Conservation (phyloP, 2,113 vertebrate genomes). For the Raja brachyura region DNA sequence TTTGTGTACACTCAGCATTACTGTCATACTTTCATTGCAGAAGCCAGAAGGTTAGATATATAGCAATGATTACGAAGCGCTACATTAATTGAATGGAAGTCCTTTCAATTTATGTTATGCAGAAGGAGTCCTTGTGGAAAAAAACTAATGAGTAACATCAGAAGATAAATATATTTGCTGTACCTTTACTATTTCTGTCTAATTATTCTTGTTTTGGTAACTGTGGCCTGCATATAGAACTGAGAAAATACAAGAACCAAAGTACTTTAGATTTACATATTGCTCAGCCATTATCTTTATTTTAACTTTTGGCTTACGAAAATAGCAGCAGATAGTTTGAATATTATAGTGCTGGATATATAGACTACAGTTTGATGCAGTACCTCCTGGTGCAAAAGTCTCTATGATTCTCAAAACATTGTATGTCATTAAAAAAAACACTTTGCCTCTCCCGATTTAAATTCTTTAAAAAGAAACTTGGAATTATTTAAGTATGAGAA, state of each 20-base stretch:
- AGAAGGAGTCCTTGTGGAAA: not conserved
- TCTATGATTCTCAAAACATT: not conserved
- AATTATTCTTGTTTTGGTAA: not conserved
- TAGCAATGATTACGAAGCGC: not conserved
- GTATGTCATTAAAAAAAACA: not conserved
- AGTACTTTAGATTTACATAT: not conserved
- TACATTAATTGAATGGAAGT: not conserved
- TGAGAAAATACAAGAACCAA: not conserved
- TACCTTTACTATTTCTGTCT: not conserved
- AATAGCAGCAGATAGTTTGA: not conserved
- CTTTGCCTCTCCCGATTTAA: not conserved
- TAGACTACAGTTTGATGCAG: not conserved
- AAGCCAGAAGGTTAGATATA: not conserved
- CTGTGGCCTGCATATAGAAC: not conserved
- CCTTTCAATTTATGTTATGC: not conserved
- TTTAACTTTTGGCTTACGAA: not conserved
- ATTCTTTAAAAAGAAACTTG: not conserved
- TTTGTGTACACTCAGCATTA: not conserved
- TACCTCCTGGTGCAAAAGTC: not conserved
- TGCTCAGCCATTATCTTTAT: not conserved
- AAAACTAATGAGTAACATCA: not conserved
- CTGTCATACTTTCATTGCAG: not conserved
- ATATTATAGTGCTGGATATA: not conserved
- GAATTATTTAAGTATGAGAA: not conserved
- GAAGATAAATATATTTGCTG: not conserved